Evolutionary conservation across 1,140 invertebrate genomes (phyloP).

Genomic region (Sipha flava): DNA sequence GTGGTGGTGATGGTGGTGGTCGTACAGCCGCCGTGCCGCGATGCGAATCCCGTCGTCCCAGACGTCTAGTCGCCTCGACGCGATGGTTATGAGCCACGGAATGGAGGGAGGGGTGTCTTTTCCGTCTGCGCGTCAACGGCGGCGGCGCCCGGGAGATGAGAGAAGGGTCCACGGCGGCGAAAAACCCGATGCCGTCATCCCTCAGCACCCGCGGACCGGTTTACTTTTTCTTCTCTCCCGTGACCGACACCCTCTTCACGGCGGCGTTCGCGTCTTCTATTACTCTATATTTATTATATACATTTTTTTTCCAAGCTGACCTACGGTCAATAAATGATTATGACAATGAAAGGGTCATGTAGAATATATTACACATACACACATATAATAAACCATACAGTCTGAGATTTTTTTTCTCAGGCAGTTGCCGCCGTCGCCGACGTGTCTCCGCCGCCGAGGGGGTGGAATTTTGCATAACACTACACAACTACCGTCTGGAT

Average conservation of each 20-base stretch:
- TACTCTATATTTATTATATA: neutral
- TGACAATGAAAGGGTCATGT: neutral
- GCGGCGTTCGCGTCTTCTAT: neutral
- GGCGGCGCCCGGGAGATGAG: neutral
- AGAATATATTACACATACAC: no score
- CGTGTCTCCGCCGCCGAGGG: neutral
- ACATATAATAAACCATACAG: no score
- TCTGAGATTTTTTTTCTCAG: slow-evolving; percentile 30
- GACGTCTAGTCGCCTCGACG: slow-evolving; percentile 16
- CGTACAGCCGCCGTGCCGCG: neutral
- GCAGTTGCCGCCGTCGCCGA: neutral
- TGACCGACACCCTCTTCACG: neutral
- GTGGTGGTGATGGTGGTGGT: neutral
- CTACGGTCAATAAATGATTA: slow-evolving; percentile 29
- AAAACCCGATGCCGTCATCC: neutral
- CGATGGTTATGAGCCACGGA: neutral
- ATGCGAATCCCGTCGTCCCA: slow-evolving; percentile 22
- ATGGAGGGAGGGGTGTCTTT: neutral
- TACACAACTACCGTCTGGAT: neutral
- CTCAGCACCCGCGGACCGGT: slow-evolving; percentile 25
- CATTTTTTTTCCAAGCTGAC: neutral
- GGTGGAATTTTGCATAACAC: slow-evolving; percentile 24
- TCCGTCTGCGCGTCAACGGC: neutral
- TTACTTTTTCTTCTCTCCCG: neutral
- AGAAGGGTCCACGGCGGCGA: neutral